Percentiles rank a stretch among this genome's conserved stretches.
These are phyloP conservation scores for Lordiphosa mommai DNA, from an alignment of 1,140 invertebrate species.

Conservation along the genomic window DNA sequence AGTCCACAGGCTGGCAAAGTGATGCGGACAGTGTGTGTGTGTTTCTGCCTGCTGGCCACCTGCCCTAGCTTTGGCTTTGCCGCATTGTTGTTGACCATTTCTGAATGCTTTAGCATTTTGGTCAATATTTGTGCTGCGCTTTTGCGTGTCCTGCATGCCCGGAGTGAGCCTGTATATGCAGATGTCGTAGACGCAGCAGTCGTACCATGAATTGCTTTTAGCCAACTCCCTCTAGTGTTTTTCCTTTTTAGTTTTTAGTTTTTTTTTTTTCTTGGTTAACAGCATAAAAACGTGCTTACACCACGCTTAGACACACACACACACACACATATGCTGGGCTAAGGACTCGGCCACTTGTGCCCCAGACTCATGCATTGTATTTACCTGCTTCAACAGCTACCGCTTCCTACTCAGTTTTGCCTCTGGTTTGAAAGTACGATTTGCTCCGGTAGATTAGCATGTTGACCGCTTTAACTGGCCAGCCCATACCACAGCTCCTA, in stretches of 20 bases:
- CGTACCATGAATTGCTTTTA: slow-evolving; percentile 45
- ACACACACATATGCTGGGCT: slow-evolving; percentile 7
- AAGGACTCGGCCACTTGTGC: background rate
- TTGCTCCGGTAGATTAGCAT: slow-evolving; percentile 46
- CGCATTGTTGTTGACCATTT: slow-evolving; percentile 52
- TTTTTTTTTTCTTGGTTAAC: slow-evolving; percentile 48
- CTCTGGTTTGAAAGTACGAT: slow-evolving; percentile 3
- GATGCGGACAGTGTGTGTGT: background rate
- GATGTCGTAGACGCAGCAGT: slow-evolving; percentile 19
- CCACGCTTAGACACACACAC: slow-evolving; percentile 34
- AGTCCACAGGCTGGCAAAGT: background rate
- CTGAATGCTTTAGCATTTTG: slow-evolving; percentile 63
- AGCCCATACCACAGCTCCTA: slow-evolving; percentile 19
- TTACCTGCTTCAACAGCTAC: slow-evolving; percentile 30
- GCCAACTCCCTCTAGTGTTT: slow-evolving; percentile 14
- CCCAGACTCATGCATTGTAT: slow-evolving; percentile 26
- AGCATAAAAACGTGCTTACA: slow-evolving; percentile 73
- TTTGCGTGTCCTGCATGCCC: slow-evolving; percentile 41
- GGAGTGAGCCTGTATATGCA: slow-evolving; percentile 41
- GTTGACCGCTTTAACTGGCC: slow-evolving; percentile 16
- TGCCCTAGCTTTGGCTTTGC: slow-evolving; percentile 7
- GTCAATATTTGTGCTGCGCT: slow-evolving; percentile 71
- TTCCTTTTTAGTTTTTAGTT: background rate
- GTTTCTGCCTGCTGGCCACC: background rate
- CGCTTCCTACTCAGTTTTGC: background rate